phyloP scores from a whole-genome alignment of 2,888 invertebrate species.

The Furcula furcula region DNA sequence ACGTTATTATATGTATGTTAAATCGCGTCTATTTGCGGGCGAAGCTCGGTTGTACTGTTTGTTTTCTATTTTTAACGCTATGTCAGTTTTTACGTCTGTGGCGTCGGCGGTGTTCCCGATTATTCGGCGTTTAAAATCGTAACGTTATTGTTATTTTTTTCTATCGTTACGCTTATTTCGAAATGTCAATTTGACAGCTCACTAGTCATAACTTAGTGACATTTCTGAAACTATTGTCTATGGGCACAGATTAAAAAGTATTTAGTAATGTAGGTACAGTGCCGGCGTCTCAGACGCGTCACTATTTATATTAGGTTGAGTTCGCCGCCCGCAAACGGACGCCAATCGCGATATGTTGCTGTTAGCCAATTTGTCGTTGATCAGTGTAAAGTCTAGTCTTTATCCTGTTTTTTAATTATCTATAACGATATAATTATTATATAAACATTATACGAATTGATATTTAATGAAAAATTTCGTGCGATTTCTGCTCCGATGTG shows the following conservation, averaged over 20 bases:
- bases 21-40: slow-evolving; percentile 45
- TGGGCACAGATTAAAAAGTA: too few relatives aligned
- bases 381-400: slow-evolving; percentile 83
- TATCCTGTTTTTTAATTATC: slow-evolving; percentile 76
- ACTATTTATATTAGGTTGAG: slow-evolving; percentile 7
- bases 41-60: slow-evolving; percentile 43
- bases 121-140: not conserved
- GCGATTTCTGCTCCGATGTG: slow-evolving; percentile 61
- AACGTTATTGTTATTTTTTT: slow-evolving; percentile 22
- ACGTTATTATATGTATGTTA: slow-evolving; percentile 55
- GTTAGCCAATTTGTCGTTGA: slow-evolving; percentile 76
- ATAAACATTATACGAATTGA: slow-evolving; percentile 75
- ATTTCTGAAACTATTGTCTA: too few relatives aligned
- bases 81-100: slow-evolving; percentile 31
- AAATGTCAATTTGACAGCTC: too few relatives aligned
- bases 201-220: too few relatives aligned
- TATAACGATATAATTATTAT: slow-evolving; percentile 68
- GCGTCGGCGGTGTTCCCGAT: slow-evolving; percentile 8
- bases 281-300: not conserved
- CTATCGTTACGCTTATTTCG: not conserved
- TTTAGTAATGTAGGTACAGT: too few relatives aligned
- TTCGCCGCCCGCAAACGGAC: slow-evolving; percentile 42
- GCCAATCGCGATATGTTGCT: slow-evolving; percentile 63
- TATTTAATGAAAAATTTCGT: slow-evolving; percentile 68
- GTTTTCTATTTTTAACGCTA: slow-evolving; percentile 41